Evolutionary conservation across 1,140 invertebrate species (phyloP).

Genomic region (Anastrepha ludens): DNA sequence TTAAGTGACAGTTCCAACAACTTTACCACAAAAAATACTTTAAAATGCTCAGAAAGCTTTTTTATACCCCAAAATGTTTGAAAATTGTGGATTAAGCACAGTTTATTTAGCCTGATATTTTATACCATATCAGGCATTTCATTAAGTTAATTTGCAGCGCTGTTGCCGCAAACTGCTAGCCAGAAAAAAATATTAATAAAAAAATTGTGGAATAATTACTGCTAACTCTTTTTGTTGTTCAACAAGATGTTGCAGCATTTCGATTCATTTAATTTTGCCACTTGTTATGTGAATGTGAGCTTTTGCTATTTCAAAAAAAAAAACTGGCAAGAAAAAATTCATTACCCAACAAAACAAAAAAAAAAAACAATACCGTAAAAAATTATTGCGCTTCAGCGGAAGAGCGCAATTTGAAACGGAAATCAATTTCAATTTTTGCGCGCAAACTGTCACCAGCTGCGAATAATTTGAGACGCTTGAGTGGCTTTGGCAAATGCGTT

Average conservation of each 20-base stretch:
- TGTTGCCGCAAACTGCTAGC: no score
- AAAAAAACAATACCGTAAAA: background rate
- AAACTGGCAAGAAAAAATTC: background rate
- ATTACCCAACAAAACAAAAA: background rate
- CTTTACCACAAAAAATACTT: no score
- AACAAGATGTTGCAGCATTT: constrained; percentile 39
- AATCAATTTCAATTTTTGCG: constrained; percentile 49
- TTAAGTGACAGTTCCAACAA: no score
- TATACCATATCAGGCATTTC: background rate
- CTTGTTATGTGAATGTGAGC: constrained; percentile 1
- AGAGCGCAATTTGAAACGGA: constrained; percentile 43
- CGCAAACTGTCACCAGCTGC: constrained; percentile 46
- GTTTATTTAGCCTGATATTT: no score
- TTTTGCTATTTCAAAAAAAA: background rate
- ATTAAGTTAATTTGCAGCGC: background rate
- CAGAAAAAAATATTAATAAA: no score
- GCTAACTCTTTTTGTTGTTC: constrained; percentile 49
- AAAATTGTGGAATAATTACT: background rate
- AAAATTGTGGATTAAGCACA: no score
- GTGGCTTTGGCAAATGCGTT: constrained; percentile 16
- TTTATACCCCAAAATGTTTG: no score
- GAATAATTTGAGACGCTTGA: constrained; percentile 47
- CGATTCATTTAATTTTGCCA: constrained; percentile 31
- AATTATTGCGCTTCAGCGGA: background rate
- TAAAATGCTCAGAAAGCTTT: no score